Evolutionary conservation across 2,888 invertebrate species (phyloP).

Genomic region (Gisinianus flammeolus): DNA sequence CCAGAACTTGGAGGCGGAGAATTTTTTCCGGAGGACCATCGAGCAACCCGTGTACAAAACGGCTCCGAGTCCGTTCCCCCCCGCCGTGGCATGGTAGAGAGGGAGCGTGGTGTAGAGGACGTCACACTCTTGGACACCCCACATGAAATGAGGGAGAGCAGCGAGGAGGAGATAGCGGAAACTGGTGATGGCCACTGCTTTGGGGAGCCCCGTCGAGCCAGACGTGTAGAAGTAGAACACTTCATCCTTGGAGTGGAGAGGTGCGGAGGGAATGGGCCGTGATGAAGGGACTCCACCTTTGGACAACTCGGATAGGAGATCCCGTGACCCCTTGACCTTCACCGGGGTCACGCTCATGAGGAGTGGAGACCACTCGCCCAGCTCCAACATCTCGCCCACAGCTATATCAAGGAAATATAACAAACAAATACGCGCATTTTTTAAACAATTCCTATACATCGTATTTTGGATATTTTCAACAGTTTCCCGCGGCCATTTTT

Average conservation of each 20-base stretch:
- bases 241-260: conserved; percentile 74
- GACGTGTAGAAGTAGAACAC: conserved; percentile 96
- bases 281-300: conserved; percentile 62
- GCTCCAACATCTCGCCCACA: neutral
- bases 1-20: conserved; percentile 52
- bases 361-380: conserved; percentile 2
- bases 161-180: conserved; percentile 64
- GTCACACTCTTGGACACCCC: conserved; percentile 39
- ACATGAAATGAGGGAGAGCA: neutral
- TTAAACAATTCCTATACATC: too few species aligned
- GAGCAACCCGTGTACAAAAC: conserved; percentile 70
- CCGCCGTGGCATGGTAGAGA: conserved; percentile 36
- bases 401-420: neutral
- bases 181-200: conserved; percentile 96
- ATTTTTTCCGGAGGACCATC: conserved; percentile 49
- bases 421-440: too few species aligned
- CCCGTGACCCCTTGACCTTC: neutral
- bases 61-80: conserved; percentile 9
- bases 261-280: conserved; percentile 65
- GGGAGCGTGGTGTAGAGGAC: conserved; percentile 40
- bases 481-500: too few species aligned
- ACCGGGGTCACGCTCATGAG: conserved; percentile 1
- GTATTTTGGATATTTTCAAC: too few species aligned
- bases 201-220: conserved; percentile 97
- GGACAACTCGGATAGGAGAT: conserved; percentile 17